Percentiles rank a stretch among this genome's conserved stretches.
Conservation (phyloP, 2,113 vertebrate species). For the Natator depressus region DNA sequence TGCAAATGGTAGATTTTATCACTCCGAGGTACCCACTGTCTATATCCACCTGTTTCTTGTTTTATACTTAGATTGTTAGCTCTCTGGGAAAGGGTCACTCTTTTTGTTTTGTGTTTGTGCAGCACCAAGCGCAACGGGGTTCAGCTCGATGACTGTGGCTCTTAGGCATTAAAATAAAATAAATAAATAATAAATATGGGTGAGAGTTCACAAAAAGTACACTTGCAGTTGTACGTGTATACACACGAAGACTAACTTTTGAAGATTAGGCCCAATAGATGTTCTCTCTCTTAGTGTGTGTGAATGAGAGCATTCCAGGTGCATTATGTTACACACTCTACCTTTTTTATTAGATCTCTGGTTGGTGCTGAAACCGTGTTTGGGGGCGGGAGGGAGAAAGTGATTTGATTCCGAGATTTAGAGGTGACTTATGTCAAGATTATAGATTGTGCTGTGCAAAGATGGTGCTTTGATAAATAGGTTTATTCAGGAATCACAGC, state of each 20-base stretch:
- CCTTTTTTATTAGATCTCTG: not conserved
- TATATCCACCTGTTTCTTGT: not conserved
- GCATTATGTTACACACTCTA: not conserved
- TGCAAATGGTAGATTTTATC: not conserved
- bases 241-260: not conserved
- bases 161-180: not conserved
- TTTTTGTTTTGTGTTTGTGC: not conserved
- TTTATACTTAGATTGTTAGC: not conserved
- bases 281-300: not conserved
- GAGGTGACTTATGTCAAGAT: constrained; percentile 48
- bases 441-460: constrained; percentile 32
- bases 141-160: not conserved
- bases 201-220: not conserved
- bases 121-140: not conserved
- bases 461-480: constrained; percentile 21
- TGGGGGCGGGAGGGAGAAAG: not conserved
- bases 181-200: not conserved
- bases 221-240: not conserved
- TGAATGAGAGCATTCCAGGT: not conserved
- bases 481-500: constrained; percentile 35
- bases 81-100: not conserved
- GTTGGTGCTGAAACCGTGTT: not conserved
- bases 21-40: too few relatives aligned
- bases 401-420: constrained; percentile 43
- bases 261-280: not conserved